phyloP scores from a whole-genome alignment of 2,113 vertebrate species.

The Dunckerocampus dactyliophorus region DNA sequence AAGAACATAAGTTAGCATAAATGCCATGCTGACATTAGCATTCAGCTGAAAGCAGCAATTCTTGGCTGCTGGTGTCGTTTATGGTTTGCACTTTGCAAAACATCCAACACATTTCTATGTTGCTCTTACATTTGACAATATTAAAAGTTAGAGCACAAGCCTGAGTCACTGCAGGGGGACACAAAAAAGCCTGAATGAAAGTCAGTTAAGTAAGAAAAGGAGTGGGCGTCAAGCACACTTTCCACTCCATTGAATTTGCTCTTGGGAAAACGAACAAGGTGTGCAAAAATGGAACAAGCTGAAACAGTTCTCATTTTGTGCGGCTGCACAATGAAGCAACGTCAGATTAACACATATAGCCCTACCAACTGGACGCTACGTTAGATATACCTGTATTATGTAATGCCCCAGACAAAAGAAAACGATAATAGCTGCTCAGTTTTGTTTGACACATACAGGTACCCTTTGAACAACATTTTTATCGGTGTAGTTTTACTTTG shows the following conservation, averaged over 20 bases:
- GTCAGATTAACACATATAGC: background rate
- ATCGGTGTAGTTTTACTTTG: too few relatives aligned
- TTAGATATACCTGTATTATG: too few relatives aligned
- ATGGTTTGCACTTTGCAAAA: background rate
- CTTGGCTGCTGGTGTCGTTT: background rate
- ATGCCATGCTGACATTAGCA: background rate
- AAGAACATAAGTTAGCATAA: too few relatives aligned
- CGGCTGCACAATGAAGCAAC: background rate
- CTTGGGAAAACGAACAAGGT: background rate
- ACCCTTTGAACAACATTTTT: too few relatives aligned
- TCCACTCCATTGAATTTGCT: conserved; percentile 11
- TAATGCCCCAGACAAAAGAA: too few relatives aligned
- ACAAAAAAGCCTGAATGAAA: conserved; percentile 1
- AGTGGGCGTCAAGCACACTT: background rate
- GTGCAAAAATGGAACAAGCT: conserved; percentile 3
- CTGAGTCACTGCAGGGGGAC: background rate
- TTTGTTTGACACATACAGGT: too few relatives aligned
- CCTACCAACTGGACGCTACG: background rate
- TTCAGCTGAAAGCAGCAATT: background rate
- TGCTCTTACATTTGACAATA: background rate
- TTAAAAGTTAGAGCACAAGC: background rate
- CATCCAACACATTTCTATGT: background rate
- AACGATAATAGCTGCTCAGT: too few relatives aligned
- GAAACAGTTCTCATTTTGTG: background rate
- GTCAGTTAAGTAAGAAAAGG: conserved; percentile 12